Percentiles rank a stretch among this genome's conserved stretches.
Conservation (phyloP, 2,888 invertebrate species). For the Portevinia maculata region DNA sequence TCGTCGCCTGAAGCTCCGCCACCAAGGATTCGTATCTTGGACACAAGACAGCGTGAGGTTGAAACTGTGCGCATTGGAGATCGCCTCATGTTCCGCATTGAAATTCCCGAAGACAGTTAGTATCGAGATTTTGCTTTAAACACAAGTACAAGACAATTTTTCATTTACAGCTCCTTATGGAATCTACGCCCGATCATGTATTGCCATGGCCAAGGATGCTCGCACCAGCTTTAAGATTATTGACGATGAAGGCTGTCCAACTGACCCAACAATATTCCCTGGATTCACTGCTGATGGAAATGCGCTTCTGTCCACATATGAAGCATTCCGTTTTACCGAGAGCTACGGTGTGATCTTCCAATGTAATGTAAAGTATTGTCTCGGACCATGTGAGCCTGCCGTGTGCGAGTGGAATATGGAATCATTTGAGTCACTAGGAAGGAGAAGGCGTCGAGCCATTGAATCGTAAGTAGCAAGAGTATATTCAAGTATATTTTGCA, state of each 20-base stretch:
- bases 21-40: conserved; percentile 95
- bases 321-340: conserved; percentile 97
- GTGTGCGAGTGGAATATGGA: conserved; percentile 96
- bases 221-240: conserved; percentile 98
- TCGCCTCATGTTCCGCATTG: conserved; percentile 96
- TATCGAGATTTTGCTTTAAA: conserved; percentile 59
- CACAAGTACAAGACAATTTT: neutral
- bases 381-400: conserved; percentile 96
- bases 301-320: conserved; percentile 94
- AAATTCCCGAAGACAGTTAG: conserved; percentile 98
- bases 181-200: conserved; percentile 97
- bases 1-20: conserved; percentile 97
- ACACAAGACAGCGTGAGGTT: conserved; percentile 93
- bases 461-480: conserved; percentile 79
- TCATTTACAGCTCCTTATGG: conserved; percentile 92
- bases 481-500: neutral
- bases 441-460: conserved; percentile 88
- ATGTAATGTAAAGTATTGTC: conserved; percentile 97
- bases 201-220: conserved; percentile 98
- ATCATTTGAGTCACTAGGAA: conserved; percentile 94
- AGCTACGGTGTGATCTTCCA: conserved; percentile 98
- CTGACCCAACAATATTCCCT: conserved; percentile 96
- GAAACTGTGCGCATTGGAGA: conserved; percentile 97
- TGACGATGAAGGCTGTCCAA: conserved; percentile 97
- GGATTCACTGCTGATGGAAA: conserved; percentile 95